Conservation (phyloP, 2,113 vertebrate genomes). For the Gymnarchus niloticus region DNA sequence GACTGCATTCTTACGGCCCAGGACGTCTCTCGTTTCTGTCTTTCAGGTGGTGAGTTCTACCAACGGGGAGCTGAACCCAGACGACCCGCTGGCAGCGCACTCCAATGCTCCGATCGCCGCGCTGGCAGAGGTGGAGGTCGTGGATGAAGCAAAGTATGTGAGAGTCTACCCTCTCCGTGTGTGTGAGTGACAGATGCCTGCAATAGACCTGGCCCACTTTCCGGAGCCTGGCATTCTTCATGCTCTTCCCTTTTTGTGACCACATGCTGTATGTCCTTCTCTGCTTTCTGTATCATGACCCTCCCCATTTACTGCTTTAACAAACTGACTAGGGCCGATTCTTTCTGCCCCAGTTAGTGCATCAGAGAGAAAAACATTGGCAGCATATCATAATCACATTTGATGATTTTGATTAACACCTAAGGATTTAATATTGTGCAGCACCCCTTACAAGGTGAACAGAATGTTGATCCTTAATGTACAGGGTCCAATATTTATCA, state of each 20-base stretch:
- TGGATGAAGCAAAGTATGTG: slow-evolving; percentile 98
- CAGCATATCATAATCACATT: neutral
- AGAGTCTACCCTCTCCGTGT: slow-evolving; percentile 6
- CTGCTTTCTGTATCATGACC: neutral
- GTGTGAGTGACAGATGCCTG: slow-evolving; percentile 7
- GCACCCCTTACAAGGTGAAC: neutral
- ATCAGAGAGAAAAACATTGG: neutral
- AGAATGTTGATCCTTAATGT: neutral
- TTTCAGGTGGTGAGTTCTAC: slow-evolving; percentile 94
- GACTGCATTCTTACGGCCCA: neutral
- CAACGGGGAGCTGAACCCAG: slow-evolving; percentile 93
- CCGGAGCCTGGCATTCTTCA: neutral
- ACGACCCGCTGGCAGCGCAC: slow-evolving; percentile 81
- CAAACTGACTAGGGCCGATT: neutral
- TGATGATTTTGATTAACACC: neutral
- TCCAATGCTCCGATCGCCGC: slow-evolving; percentile 89
- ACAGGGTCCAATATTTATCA: too few species aligned
- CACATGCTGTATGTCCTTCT: neutral
- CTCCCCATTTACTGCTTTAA: too few species aligned
- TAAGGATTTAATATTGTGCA: neutral
- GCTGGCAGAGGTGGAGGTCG: slow-evolving; percentile 91
- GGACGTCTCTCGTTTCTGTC: slow-evolving; percentile 32
- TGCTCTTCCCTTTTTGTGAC: neutral
- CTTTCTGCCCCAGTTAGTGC: neutral
- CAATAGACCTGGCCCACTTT: neutral